Evolutionary conservation across 2,888 invertebrate genomes (phyloP).

Genomic region (Alviniconcha strummeri): DNA sequence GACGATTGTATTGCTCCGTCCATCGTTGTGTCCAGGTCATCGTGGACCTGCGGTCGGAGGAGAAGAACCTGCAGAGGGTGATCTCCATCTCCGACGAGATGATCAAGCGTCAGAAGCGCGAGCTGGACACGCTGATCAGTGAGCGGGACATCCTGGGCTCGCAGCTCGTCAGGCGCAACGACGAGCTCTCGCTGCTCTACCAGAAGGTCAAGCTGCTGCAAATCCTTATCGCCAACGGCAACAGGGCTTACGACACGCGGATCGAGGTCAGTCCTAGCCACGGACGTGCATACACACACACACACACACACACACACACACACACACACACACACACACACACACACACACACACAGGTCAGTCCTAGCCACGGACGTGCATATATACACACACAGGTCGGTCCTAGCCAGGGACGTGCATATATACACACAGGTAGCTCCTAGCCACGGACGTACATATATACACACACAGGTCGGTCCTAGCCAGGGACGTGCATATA

Average conservation of each 20-base stretch:
- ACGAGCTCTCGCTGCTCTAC: slow-evolving; percentile 85
- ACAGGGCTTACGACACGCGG: slow-evolving; percentile 84
- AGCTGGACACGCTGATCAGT: slow-evolving; percentile 79
- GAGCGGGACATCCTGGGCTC: slow-evolving; percentile 86
- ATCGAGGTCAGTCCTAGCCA: slow-evolving; percentile 79
- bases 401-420: too few species aligned
- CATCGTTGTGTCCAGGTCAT: slow-evolving; percentile 75
- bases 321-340: neutral
- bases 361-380: neutral
- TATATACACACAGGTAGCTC: too few species aligned
- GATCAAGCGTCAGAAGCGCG: slow-evolving; percentile 81
- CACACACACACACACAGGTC: slow-evolving; percentile 74
- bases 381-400: neutral
- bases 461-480: too few species aligned
- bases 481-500: too few species aligned
- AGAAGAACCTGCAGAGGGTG: slow-evolving; percentile 82
- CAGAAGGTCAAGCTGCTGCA: slow-evolving; percentile 87
- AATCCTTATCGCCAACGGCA: slow-evolving; percentile 85
- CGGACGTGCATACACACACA: neutral
- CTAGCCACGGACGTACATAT: too few species aligned
- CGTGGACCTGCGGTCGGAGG: slow-evolving; percentile 80
- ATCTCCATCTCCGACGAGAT: slow-evolving; percentile 83
- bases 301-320: neutral
- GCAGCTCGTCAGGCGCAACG: slow-evolving; percentile 88
- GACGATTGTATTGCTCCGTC: too few species aligned